Base-by-base conservation (phyloP, 2,888 invertebrate genomes). In the Rambutsinella grinnellia region DNA sequence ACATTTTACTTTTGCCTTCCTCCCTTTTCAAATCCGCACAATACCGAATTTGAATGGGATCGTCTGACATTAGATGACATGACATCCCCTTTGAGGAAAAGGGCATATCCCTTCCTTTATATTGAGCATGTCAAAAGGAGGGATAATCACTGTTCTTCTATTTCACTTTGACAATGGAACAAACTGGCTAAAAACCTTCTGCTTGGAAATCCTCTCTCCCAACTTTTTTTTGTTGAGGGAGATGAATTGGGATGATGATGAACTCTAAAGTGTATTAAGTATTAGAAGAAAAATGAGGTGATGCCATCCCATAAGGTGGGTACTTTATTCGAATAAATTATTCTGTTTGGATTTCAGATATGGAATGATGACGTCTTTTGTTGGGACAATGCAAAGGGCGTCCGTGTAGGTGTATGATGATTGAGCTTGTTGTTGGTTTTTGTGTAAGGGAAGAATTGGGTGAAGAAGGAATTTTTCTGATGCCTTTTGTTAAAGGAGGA, bases 101-200 rank as follows among this genome's bases (percentile, higher is more conserved):
- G 44, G 24, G 51, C 17, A 61, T 36, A 44, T 65, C 47, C 65
- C 27, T 44, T 54, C 51, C 54, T 63, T 44, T 19, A 23, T 28
- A 8, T 23, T 27, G 27, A 24, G n/a, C 36, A 53, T 69, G 61
- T 70, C 47, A 27, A 62, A 62, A 62, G 15, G 19, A 49, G 24
- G 67, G 61, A 69, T 70, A 70, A 70, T 70, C 62, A 62, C 56
- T 62, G 53, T 10, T 70, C 62, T 70, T 62, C 56, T 70, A 62
- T 70, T 70, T 70, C 62, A 62, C 13, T 21, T 3, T 17, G 61
- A 70, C 70, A 70, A 70, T 70, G 62, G 28, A 15, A 36, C 10
- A 15, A 36, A 19, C 24, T 67, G 13, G 67, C 67, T 57, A 67
- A 46, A 17, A 19, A 47, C 47, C 2, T 51, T 54, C 44, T 56